phyloP scores from a whole-genome alignment of 2,113 vertebrate species.

The Strigops habroptila region DNA sequence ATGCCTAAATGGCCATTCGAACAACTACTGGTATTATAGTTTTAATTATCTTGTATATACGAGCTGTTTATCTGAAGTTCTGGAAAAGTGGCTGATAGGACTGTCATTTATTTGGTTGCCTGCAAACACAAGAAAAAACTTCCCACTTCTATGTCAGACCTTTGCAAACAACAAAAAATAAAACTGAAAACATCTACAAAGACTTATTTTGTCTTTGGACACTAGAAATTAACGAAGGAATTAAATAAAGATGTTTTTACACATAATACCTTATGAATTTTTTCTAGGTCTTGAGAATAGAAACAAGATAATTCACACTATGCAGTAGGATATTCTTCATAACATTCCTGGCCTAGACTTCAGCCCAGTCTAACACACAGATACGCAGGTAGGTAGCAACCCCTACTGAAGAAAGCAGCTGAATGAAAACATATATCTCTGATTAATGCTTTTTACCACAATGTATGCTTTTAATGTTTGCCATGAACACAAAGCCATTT shows the following conservation, averaged over 20 bases:
- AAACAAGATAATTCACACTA: not conserved
- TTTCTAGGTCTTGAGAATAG: not conserved
- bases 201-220: not conserved
- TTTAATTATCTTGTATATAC: not conserved
- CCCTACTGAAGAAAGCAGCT: not conserved
- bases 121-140: not conserved
- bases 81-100: not conserved
- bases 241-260: not conserved
- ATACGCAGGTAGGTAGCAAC: not conserved
- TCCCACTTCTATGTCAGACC: not conserved
- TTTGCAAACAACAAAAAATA: not conserved
- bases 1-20: not conserved
- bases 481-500: not conserved
- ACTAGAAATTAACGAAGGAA: not conserved
- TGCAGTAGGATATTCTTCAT: not conserved
- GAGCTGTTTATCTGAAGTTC: not conserved
- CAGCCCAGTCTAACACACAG: not conserved
- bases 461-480: not conserved
- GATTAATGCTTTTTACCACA: not conserved
- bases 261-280: not conserved
- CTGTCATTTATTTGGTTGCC: fast-evolving
- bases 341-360: not conserved
- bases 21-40: not conserved
- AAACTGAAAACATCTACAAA: not conserved
- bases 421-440: fast-evolving